phyloP scores from a whole-genome alignment of 1,140 invertebrate genomes.

The Condylostylus longicornis region DNA sequence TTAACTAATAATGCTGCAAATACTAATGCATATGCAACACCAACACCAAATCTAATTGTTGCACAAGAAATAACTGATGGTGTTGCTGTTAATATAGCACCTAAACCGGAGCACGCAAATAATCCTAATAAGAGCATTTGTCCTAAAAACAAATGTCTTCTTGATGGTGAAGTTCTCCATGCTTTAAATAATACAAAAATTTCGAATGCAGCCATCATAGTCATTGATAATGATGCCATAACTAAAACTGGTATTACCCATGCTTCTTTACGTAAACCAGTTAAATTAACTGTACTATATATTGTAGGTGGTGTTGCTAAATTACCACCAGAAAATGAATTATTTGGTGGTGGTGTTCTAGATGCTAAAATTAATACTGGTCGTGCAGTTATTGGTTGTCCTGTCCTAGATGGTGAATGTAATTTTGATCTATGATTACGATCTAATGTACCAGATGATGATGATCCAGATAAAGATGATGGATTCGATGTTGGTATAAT shows the following conservation, averaged over 20 bases:
- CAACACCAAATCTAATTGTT: conserved; percentile 68
- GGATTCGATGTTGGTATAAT: conserved; percentile 39
- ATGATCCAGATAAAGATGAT: conserved; percentile 9
- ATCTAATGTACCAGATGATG: conserved; percentile 5
- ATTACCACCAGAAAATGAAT: conserved; percentile 1
- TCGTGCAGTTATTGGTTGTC: conserved; percentile 15
- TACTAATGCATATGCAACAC: conserved; percentile 73
- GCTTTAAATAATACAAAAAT: conserved; percentile 81
- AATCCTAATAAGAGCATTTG: conserved; percentile 79
- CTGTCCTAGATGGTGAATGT: conserved; percentile 4
- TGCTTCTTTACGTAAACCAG: conserved; percentile 48
- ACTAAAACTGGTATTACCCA: conserved; percentile 78
- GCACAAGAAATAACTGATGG: conserved; percentile 70
- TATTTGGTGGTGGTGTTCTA: conserved; percentile 5
- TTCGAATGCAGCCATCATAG: conserved; percentile 70
- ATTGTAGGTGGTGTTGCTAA: conserved; percentile 23
- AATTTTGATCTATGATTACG: neutral
- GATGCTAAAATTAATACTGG: conserved; percentile 13
- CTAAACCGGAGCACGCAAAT: conserved; percentile 65
- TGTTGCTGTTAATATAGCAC: conserved; percentile 61
- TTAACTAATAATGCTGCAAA: conserved; percentile 87
- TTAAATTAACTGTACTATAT: conserved; percentile 17
- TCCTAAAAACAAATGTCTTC: conserved; percentile 77
- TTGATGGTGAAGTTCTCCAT: conserved; percentile 62
- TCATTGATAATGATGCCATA: conserved; percentile 59